Percentiles rank a stretch among this genome's conserved stretches.
These are phyloP conservation scores for Meganola albula DNA, from an alignment of 2,888 invertebrate species.

Conservation along the genomic window DNA sequence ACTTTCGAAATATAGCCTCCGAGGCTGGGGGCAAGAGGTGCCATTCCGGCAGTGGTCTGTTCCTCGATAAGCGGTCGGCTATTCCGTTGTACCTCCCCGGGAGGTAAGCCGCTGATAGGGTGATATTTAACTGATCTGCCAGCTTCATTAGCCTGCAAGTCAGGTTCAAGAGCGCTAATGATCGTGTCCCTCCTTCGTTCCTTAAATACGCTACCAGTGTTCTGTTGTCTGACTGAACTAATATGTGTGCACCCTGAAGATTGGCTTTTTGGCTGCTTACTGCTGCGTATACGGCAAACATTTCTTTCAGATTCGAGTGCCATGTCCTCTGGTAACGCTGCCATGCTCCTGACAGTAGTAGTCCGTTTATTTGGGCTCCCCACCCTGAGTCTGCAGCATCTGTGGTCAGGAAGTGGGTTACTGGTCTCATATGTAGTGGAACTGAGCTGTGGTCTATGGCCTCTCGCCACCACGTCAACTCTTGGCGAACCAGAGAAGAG, in stretches of 20 bases:
- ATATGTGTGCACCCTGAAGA: constrained; percentile 1
- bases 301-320: neutral
- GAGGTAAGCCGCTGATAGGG: constrained; percentile 13
- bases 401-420: constrained; percentile 2
- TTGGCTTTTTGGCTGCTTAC: neutral
- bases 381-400: neutral
- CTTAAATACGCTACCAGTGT: constrained; percentile 12
- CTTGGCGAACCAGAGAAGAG: neutral
- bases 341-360: neutral
- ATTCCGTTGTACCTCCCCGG: constrained; percentile 16
- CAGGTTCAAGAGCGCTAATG: constrained; percentile 1
- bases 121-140: constrained; percentile 5
- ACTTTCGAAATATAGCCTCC: constrained; percentile 2
- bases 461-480: neutral
- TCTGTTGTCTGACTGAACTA: constrained; percentile 16
- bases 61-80: constrained; percentile 6
- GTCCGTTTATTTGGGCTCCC: neutral
- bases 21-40: constrained; percentile 11
- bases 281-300: constrained; percentile 1
- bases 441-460: neutral
- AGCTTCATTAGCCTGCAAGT: neutral
- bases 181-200: constrained; percentile 5
- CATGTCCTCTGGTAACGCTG: neutral
- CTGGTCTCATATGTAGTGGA: neutral
- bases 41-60: constrained; percentile 17